Evolutionary conservation across 1,140 invertebrate genomes (phyloP).

Genomic region (Drosophila watanabei): DNA sequence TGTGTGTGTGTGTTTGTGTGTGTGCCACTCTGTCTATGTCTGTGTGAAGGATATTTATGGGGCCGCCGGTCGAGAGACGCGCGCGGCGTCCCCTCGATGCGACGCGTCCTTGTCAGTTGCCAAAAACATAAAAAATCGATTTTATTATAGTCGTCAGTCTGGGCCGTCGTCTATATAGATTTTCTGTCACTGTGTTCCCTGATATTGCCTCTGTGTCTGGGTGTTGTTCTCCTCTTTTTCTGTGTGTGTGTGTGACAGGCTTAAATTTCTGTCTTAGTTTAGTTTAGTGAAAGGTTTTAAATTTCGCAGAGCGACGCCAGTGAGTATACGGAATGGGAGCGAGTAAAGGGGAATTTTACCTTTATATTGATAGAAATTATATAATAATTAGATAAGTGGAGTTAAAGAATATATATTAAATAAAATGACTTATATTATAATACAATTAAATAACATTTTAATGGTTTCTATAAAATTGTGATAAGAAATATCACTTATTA

Average conservation of each 20-base stretch:
- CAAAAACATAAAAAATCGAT: conserved; percentile 81
- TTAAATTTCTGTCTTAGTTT: conserved; percentile 57
- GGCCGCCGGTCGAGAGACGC: conserved; percentile 56
- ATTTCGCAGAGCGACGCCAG: conserved; percentile 9
- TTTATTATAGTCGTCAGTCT: conserved; percentile 76
- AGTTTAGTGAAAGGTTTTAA: conserved; percentile 50
- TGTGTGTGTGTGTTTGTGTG: conserved; percentile 16
- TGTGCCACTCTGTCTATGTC: conserved; percentile 14
- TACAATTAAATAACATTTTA: neutral
- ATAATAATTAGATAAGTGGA: too few relatives aligned
- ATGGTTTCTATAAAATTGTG: neutral
- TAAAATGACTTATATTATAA: neutral
- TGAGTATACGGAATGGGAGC: conserved; percentile 25
- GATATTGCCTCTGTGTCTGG: conserved; percentile 68
- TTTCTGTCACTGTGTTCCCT: conserved; percentile 64
- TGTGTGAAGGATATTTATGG: conserved; percentile 59
- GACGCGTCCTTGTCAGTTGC: conserved; percentile 74
- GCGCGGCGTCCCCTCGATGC: conserved; percentile 38
- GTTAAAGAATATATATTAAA: too few relatives aligned
- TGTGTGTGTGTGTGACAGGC: conserved; percentile 51
- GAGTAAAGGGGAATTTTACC: too few relatives aligned
- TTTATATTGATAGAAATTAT: too few relatives aligned
- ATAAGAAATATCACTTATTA: neutral
- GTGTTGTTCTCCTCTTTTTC: conserved; percentile 10
- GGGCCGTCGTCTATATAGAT: conserved; percentile 69